Base-by-base conservation (phyloP, 1,140 invertebrate genomes). In the Panagrolaimus sp. region DNA sequence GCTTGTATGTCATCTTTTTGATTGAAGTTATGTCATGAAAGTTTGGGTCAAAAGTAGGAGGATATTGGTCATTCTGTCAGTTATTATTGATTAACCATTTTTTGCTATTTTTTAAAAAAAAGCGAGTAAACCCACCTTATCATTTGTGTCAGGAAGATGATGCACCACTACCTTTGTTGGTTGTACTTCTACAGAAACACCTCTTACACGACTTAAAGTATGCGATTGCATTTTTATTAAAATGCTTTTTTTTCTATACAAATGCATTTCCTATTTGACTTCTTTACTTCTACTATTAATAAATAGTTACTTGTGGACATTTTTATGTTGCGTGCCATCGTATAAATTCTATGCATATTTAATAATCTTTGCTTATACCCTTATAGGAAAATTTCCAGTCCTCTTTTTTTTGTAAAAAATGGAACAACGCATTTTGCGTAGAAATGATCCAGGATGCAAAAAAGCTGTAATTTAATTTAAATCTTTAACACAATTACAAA, bases 21-120 rank as follows among this genome's bases (percentile, higher is more conserved):
- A 88, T 86, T 2, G 84, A 77, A 43, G 84, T 83, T 14, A 84
- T 78, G 78, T 88, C 84, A 71, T 88, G 88, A 72, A 88, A 89
- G 27, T 87, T 86, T 71, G 86, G 82, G 0, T 87, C 83, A 71
- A 84, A 88, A 4, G 88, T 88, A 8, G 80, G 67, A 68, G 87
- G 86, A 53, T 7, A 51, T 23, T 47, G 27, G 62, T 63, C 16
- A 23, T n/a, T 63, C 62, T 43, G 16, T 63, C 27, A 25, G 2
- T 38, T 38, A 4, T 38, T 38, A 38, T 38, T 38, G 31, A 38
- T 38, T 38, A 38, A 7, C 31, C n/a, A n/a, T n/a, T n/a, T 38
- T 38, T 38, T 38, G 7, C 2, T 38, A 7, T 38, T 38, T 7
- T 38, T 38, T 38, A 4, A 38, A 38, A 38, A 38, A 38, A n/a